Conservation (phyloP, 2,797 vertebrate genomes). For the Oryzias dopingdopingensis region DNA sequence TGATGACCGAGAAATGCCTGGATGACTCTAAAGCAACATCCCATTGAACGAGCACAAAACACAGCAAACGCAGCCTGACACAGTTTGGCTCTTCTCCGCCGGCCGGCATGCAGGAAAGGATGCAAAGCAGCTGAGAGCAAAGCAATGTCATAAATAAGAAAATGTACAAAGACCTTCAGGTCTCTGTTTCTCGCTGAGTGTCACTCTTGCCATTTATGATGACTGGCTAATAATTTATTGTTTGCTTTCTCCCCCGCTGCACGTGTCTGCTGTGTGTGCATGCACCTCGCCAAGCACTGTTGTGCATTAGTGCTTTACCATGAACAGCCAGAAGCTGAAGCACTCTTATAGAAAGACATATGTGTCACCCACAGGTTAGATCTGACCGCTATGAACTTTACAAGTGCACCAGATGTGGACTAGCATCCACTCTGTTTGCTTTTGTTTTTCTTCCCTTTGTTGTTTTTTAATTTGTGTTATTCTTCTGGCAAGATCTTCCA, state of each 20-base stretch:
- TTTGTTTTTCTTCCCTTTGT: too few species aligned
- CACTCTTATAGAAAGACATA: neutral
- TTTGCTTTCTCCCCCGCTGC: constrained; percentile 1
- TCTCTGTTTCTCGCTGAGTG: constrained; percentile 41
- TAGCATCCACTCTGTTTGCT: too few species aligned
- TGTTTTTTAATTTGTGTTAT: too few species aligned
- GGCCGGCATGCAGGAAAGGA: constrained; percentile 29
- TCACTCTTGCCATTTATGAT: constrained; percentile 30
- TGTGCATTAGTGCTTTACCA: neutral
- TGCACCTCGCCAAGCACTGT: neutral
- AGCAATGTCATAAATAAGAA: constrained; percentile 35
- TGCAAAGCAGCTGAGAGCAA: constrained; percentile 38
- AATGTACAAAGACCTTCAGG: constrained; percentile 33
- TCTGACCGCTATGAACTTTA: neutral
- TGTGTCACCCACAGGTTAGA: neutral
- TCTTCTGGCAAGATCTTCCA: too few species aligned
- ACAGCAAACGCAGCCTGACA: constrained; percentile 4
- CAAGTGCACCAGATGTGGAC: too few species aligned
- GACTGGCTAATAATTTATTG: constrained; percentile 19
- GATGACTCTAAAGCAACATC: constrained; percentile 68
- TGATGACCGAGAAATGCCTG: constrained; percentile 63
- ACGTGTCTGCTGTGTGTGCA: neutral
- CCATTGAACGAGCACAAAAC: constrained; percentile 42
- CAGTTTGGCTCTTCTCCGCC: constrained; percentile 3
- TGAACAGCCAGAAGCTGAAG: neutral